A percentile compares a stretch with the other conserved stretches of the same genome.
Evolutionary conservation across 2,888 invertebrate genomes (phyloP).

Genomic region (Stenotaenia linearis): DNA sequence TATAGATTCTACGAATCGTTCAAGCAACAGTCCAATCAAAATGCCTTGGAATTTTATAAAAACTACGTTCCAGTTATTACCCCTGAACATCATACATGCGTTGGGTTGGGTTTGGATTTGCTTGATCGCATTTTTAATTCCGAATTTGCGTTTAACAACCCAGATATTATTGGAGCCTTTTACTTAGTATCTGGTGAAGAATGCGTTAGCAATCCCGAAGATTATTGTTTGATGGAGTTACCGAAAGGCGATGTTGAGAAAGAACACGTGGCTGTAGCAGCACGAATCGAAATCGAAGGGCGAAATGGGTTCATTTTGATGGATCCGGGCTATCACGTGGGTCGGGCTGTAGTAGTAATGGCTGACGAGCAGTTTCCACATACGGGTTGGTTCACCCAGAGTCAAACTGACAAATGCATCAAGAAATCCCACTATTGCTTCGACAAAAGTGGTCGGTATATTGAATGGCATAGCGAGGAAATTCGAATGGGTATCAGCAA

Average conservation of each 20-base stretch:
- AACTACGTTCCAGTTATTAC: slow-evolving; percentile 73
- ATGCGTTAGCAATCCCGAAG: slow-evolving; percentile 44
- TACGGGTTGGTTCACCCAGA: slow-evolving; percentile 60
- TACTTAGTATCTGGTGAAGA: slow-evolving; percentile 84
- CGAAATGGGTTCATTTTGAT: slow-evolving; percentile 71
- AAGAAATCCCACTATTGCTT: slow-evolving; percentile 79
- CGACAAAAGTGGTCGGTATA: slow-evolving; percentile 63
- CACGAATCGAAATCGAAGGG: slow-evolving; percentile 66
- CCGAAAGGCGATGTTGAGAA: slow-evolving; percentile 60
- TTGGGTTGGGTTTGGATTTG: slow-evolving; percentile 77
- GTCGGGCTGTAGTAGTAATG: slow-evolving; percentile 80
- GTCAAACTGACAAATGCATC: slow-evolving; percentile 65
- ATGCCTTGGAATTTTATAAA: slow-evolving; percentile 64
- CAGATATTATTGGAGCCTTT: slow-evolving; percentile 60
- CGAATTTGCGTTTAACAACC: slow-evolving; percentile 59
- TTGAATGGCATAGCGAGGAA: slow-evolving; percentile 79
- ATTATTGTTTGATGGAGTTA: slow-evolving; percentile 36
- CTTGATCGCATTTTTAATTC: slow-evolving; percentile 57
- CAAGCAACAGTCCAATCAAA: slow-evolving; percentile 59
- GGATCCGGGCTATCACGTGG: slow-evolving; percentile 87
- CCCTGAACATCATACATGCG: slow-evolving; percentile 75
- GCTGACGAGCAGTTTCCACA: slow-evolving; percentile 76
- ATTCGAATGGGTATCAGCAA: slow-evolving; percentile 54
- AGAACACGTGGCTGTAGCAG: slow-evolving; percentile 77
- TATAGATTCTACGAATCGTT: slow-evolving; percentile 56